Percentiles rank a stretch among this genome's conserved stretches.
phyloP scores from a whole-genome alignment of 2,888 invertebrate genomes.

The Dione juno region DNA sequence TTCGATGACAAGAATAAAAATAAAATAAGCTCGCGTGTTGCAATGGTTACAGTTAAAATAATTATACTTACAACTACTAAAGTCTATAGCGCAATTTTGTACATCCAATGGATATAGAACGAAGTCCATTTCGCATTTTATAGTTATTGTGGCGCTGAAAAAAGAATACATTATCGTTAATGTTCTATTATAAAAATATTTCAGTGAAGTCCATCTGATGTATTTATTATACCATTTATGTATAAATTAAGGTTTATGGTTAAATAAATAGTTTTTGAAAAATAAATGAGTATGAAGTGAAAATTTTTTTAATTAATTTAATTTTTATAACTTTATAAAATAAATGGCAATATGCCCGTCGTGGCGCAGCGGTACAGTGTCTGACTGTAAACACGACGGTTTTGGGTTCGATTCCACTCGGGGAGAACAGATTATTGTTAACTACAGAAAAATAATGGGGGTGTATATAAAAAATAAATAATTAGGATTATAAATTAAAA shows the following conservation, averaged over 20 bases:
- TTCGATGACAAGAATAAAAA: not conserved
- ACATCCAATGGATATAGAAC: constrained; percentile 85
- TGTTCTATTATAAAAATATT: constrained; percentile 7
- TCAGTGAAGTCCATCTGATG: not conserved
- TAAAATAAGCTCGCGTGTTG: not conserved
- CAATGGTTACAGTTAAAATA: constrained; percentile 2
- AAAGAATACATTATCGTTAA: constrained; percentile 34
- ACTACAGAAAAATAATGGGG: too few species aligned
- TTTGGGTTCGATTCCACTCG: too few species aligned
- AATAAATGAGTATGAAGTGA: too few species aligned
- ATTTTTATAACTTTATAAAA: too few species aligned
- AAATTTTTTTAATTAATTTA: too few species aligned
- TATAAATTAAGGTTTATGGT: not conserved
- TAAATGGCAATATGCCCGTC: too few species aligned
- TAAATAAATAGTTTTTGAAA: too few species aligned
- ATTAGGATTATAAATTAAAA: too few species aligned
- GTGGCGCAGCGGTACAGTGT: not conserved
- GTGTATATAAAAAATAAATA: too few species aligned
- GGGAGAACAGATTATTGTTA: too few species aligned
- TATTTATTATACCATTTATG: not conserved
- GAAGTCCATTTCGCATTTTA: constrained; percentile 87
- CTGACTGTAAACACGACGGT: not conserved
- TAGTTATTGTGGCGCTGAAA: constrained; percentile 85
- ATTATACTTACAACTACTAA: constrained; percentile 85
- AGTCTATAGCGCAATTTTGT: constrained; percentile 85